phyloP scores from a whole-genome alignment of 2,888 invertebrate species.

The Himalopsyche anomala region DNA sequence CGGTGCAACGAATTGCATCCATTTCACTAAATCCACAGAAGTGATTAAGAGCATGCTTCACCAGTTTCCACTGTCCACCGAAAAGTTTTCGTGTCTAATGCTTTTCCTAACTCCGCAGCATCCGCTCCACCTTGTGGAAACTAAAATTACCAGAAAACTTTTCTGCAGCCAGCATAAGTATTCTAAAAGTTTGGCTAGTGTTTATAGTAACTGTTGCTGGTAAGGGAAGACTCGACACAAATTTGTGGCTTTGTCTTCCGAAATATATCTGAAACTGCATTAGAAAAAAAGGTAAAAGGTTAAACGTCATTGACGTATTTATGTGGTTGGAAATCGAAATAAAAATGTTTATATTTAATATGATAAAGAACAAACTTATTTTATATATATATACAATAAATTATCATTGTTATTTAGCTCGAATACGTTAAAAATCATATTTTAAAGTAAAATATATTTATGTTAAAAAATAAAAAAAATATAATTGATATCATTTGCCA shows the following conservation, averaged over 20 bases:
- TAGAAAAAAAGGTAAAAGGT: not conserved
- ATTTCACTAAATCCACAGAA: not conserved
- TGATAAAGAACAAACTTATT: no score
- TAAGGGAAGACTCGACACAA: not conserved
- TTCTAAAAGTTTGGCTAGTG: constrained; percentile 5
- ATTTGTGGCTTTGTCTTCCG: not conserved
- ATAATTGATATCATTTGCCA: no score
- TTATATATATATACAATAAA: no score
- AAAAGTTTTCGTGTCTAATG: not conserved
- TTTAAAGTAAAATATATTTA: no score
- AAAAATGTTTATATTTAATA: no score
- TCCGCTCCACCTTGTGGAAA: not conserved
- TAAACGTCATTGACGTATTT: not conserved
- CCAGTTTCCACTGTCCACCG: not conserved
- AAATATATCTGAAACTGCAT: not conserved
- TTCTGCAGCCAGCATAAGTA: constrained; percentile 24
- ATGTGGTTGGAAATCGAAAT: no score
- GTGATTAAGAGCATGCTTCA: constrained; percentile 15
- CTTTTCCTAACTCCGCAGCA: not conserved
- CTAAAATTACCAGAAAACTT: constrained; percentile 4
- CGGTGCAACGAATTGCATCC: no score
- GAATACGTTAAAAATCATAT: no score
- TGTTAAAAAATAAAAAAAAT: no score
- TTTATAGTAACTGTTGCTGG: constrained; percentile 23
- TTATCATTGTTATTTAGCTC: no score